Evolutionary conservation across 2,888 invertebrate species (phyloP).

Genomic region (Cryptocephalus primarius): DNA sequence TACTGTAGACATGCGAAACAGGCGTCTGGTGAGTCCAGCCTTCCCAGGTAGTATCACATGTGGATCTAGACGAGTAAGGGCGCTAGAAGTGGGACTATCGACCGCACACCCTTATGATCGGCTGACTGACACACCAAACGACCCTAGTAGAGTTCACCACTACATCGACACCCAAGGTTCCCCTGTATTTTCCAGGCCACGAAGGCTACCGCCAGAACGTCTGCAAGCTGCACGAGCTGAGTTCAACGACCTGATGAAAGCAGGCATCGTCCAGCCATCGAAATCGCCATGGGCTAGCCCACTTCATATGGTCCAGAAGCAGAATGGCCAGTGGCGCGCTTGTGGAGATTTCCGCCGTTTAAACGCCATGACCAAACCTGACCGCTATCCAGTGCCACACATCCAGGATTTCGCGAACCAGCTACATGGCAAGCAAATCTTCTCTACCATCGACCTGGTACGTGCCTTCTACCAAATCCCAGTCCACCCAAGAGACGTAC

Average conservation of each 20-base stretch:
- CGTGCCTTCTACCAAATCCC: constrained; percentile 2
- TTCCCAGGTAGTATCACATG: neutral
- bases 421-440: neutral
- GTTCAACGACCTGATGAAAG: no score
- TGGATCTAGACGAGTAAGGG: neutral
- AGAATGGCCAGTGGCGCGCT: no score
- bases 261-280: no score
- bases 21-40: neutral
- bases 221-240: no score
- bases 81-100: no score
- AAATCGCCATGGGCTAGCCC: no score
- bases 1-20: neutral
- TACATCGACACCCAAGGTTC: neutral
- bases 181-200: neutral
- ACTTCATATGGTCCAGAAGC: no score
- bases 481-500: neutral
- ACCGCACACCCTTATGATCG: no score
- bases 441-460: constrained; percentile 1
- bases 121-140: no score
- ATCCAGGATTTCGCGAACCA: constrained; percentile 2
- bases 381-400: constrained; percentile 3
- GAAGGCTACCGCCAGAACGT: constrained; percentile 1
- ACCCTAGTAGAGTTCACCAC: no score
- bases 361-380: no score
- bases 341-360: no score